phyloP scores from a whole-genome alignment of 1,140 invertebrate genomes.

The Berghia stephanieae region DNA sequence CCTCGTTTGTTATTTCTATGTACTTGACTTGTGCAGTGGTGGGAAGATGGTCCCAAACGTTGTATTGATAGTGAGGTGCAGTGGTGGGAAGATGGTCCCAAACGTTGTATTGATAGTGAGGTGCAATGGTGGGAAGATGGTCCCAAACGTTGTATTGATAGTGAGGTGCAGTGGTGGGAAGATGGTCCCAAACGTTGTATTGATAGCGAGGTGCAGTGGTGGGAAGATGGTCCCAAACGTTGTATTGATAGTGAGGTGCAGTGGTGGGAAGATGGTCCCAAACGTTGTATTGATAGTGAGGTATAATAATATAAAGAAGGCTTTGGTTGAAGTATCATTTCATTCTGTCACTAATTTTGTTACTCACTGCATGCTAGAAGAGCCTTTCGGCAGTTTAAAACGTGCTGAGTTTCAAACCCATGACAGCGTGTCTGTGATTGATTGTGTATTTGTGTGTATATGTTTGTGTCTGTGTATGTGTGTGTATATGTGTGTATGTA shows the following conservation, averaged over 20 bases:
- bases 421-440: no score
- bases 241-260: conserved; percentile 3
- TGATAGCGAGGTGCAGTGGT: neutral
- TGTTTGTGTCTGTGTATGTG: no score
- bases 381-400: no score
- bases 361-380: no score
- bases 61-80: conserved; percentile 27
- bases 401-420: no score
- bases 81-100: neutral
- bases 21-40: conserved; percentile 17
- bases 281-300: neutral
- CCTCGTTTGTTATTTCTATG: neutral
- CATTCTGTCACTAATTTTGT: neutral
- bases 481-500: no score
- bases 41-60: neutral
- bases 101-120: no score
- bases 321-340: neutral
- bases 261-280: neutral
- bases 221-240: neutral
- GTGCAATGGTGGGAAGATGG: no score
- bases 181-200: no score
- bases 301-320: neutral
- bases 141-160: no score
- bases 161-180: no score
- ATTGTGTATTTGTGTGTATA: no score